Base-by-base conservation (phyloP, 2,113 vertebrate genomes). In the Calcarius ornatus region DNA sequence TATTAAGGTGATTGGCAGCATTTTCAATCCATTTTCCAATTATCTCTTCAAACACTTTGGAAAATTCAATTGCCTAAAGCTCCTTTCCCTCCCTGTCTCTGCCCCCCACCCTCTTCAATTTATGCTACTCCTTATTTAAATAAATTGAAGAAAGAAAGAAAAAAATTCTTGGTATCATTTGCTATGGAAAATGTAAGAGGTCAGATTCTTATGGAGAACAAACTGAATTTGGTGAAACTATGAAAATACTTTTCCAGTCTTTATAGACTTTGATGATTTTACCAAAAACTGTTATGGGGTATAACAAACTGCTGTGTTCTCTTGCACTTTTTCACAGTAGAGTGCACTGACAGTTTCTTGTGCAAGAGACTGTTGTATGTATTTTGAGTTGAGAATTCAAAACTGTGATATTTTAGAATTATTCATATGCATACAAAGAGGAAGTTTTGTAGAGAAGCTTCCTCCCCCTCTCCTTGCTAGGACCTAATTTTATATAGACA, bases 11-110 rank as follows among this genome's bases (percentile, higher is more conserved):
- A 97, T 87, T 92, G 81, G 65, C 89, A 95, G 69, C 78, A 65
- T 94, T 95, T 93, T 95, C 93, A 94, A 97, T 94, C 88, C 63
- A 73, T 84, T 96, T 97, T 92, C 66, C 86, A 95, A 47, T 95
- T 97, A 94, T 83, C 50, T 87, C 86, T 88, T 59, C 71, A 90
- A 94, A 94, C 43, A 73, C 51, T 96, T 65, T 57, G 54, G 84
- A 96, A 92, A 87, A 95, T 59, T 37, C 79, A 93, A 82, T 91
- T 96, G 75, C 71, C 88, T 56, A 71, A 60, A 82, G 88, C 71
- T 59, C 57, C 63, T 84, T 87, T 19, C 2, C 16, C 38, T 81
- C 37, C 33, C 15, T 43, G 23, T 43, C n/a, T 59, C 61, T 18
- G 5, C 2, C 42, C 15, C 7, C 20, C 6, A 45, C 7, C 16